Evolutionary conservation across 2,797 vertebrate genomes (phyloP).

Genomic region (Arnoldichthys spilopterus): DNA sequence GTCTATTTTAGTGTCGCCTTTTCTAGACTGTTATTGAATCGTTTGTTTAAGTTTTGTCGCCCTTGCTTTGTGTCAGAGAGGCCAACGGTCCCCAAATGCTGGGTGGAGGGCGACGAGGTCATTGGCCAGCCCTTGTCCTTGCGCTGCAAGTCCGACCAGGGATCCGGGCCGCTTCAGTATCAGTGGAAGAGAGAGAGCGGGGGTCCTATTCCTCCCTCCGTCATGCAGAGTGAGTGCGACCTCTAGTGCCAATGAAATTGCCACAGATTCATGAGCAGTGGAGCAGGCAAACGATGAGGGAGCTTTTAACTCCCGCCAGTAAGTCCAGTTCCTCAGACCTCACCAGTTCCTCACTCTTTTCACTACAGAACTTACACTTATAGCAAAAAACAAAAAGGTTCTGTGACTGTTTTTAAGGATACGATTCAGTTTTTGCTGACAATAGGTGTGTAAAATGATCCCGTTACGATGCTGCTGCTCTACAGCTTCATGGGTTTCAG

Average conservation of each 20-base stretch:
- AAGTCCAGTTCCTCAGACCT: neutral
- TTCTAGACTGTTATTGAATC: neutral
- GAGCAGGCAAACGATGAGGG: neutral
- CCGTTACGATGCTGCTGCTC: too few species aligned
- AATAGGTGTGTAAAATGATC: too few species aligned
- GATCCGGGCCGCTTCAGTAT: constrained; percentile 73
- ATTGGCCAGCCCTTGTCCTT: constrained; percentile 68
- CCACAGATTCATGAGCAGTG: neutral
- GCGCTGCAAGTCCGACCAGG: constrained; percentile 71
- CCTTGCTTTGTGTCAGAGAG: constrained; percentile 64
- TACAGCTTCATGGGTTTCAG: too few species aligned
- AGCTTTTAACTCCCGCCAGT: neutral
- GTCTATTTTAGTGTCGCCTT: neutral
- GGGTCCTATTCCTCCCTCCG: constrained; percentile 57
- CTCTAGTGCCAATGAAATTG: constrained; percentile 57
- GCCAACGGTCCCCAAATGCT: constrained; percentile 75
- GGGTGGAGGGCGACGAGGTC: constrained; percentile 68
- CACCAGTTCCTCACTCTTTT: too few species aligned
- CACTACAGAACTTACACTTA: neutral
- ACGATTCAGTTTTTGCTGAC: too few species aligned
- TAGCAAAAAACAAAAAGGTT: neutral
- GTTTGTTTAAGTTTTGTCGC: neutral
- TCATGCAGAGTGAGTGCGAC: constrained; percentile 77
- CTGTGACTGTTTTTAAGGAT: too few species aligned
- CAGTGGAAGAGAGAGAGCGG: constrained; percentile 68